Evolutionary conservation across 2,888 invertebrate genomes (phyloP), one percentile per base, ranked within the genome.

Genomic region (Iselma pallidipennis): DNA sequence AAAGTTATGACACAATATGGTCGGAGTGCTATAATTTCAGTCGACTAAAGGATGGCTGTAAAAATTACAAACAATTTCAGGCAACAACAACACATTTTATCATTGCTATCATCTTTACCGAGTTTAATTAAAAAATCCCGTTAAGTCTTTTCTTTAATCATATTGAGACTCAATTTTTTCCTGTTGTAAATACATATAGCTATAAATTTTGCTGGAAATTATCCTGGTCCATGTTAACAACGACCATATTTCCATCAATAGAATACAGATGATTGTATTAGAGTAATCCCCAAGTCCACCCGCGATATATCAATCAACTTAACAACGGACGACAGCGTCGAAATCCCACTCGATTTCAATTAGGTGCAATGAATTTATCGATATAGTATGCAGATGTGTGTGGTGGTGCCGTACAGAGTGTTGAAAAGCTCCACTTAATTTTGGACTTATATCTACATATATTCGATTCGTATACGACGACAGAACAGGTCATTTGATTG

Each of bases 341-440:
- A 65, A 66, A 72, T 63, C 70, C 69, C 70, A 70, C 70, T 71
- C 71, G 71, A 70, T 74, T 74, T 74, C 75, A 75, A 76, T 76
- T 76, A 76, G 67, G 65, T 68, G 72, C 71, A 73, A 74, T 74
- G 71, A 75, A 76, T 76, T 76, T 74, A 75, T 76, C 67, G 68
- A 63, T 63, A 66, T 71, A 70, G 67, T 74, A 74, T 74, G 74
- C 69, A 75, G 72, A 74, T 74, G 55, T 53, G 19, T 42, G 5
- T 33, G n/a, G n/a, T n/a, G n/a, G n/a, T n/a, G 29, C 14, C 2
- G 1, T 33, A 33, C 14, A 33, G 33, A 10, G 33, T 14, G 57
- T 49, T 55, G 54, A 63, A 59, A 66, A 54, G 54, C 59, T 51
- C 28, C 10, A 12, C 25, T 2, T 7, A 16, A 19, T 28, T 25